Conservation (phyloP, 2,113 vertebrate species). For the Donacobius atricapilla region DNA sequence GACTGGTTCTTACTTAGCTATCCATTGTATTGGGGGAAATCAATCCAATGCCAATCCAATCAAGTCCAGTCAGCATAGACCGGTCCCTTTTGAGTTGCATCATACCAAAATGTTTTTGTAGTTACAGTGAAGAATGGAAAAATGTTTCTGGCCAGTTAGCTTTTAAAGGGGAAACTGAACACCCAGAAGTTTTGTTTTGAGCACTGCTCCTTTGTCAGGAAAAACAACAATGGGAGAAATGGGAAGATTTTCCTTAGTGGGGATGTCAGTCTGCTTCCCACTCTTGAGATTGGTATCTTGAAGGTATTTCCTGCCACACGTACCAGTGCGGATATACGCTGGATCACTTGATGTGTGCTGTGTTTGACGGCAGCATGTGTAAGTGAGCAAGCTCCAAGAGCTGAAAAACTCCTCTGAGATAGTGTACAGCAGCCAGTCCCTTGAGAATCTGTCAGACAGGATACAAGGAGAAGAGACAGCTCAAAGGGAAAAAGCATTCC, state of each 20-base stretch:
- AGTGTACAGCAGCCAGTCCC: background rate
- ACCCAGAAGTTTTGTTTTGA: background rate
- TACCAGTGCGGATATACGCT: accelerated
- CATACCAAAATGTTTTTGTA: background rate
- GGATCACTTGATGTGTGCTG: background rate
- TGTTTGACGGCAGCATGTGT: background rate
- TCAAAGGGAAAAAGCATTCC: background rate
- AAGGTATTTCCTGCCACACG: background rate
- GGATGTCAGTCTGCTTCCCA: background rate
- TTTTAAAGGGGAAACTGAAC: background rate
- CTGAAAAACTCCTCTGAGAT: background rate
- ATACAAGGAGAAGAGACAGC: background rate
- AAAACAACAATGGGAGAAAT: background rate
- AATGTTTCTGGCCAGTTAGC: background rate
- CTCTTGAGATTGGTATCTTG: background rate
- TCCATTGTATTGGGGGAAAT: background rate
- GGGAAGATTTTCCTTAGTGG: background rate
- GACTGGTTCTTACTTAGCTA: background rate
- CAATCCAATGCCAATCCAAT: background rate
- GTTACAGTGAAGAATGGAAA: background rate
- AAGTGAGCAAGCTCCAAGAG: background rate
- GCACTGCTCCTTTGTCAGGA: background rate
- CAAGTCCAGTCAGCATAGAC: background rate
- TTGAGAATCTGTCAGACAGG: background rate
- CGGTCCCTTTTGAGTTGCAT: background rate